Conservation (phyloP, 2,888 invertebrate species). For the Elmis aenea region DNA sequence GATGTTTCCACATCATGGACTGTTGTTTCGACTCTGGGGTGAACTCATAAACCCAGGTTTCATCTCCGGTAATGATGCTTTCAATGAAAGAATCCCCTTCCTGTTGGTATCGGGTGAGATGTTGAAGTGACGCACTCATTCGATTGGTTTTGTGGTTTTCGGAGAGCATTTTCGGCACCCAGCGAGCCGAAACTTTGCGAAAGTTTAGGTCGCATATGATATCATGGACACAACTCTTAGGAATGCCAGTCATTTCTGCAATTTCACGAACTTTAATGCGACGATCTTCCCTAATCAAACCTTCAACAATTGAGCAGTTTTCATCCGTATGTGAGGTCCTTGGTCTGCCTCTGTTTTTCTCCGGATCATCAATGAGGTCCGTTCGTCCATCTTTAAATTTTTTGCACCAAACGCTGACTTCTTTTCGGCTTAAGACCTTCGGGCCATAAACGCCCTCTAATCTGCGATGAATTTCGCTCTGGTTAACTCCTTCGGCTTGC, state of each 20-base stretch:
- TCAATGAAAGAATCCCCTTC: too few relatives aligned
- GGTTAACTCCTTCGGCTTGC: too few relatives aligned
- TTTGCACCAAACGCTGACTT: too few relatives aligned
- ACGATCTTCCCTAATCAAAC: conserved; percentile 3
- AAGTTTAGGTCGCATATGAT: conserved; percentile 2
- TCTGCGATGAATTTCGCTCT: too few relatives aligned
- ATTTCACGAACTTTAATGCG: conserved; percentile 6
- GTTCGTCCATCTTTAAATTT: too few relatives aligned
- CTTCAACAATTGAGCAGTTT: conserved; percentile 3
- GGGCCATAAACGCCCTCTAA: too few relatives aligned
- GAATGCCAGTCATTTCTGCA: conserved; percentile 5
- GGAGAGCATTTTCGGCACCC: conserved; percentile 3
- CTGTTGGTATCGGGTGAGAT: too few relatives aligned
- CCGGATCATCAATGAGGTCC: too few relatives aligned
- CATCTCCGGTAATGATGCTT: conserved; percentile 2
- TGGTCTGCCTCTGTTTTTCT: conserved; percentile 7
- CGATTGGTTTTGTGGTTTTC: conserved; percentile 10
- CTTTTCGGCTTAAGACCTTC: conserved; percentile 10
- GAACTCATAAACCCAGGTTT: conserved; percentile 3
- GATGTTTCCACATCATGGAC: too few relatives aligned
- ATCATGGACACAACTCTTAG: conserved; percentile 4
- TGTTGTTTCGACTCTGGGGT: too few relatives aligned
- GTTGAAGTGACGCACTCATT: conserved; percentile 9
- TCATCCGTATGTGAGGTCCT: conserved; percentile 2
- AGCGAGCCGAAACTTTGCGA: conserved; percentile 1